Conservation (phyloP, 2,888 invertebrate genomes). For the Lasioglossum marginatum region DNA sequence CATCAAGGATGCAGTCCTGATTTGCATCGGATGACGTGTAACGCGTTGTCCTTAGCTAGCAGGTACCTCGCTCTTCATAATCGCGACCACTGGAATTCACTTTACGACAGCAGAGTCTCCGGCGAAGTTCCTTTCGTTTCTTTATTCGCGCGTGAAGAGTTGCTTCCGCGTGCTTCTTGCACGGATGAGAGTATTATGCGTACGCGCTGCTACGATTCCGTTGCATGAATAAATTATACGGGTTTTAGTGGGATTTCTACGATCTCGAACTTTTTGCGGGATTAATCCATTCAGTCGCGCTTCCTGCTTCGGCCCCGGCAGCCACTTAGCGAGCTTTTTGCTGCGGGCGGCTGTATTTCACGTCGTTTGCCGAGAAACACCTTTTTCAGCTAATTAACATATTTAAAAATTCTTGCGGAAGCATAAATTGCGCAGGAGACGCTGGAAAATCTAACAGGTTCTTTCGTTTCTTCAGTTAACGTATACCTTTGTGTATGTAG, state of each 20-base stretch:
- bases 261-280: neutral
- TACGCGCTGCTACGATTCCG: neutral
- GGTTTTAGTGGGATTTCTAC: neutral
- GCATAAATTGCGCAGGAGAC: neutral
- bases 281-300: neutral
- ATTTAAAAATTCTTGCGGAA: neutral
- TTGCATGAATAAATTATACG: neutral
- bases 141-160: slow-evolving; percentile 33
- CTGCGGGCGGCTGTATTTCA: neutral
- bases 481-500: neutral
- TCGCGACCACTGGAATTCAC: slow-evolving; percentile 43
- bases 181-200: neutral
- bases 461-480: neutral
- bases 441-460: neutral
- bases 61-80: slow-evolving; percentile 36
- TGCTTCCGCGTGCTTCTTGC: slow-evolving; percentile 42
- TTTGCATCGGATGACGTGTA: slow-evolving; percentile 52
- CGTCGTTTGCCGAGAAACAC: neutral
- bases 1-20: neutral
- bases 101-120: slow-evolving; percentile 28
- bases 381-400: neutral
- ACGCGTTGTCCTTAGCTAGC: slow-evolving; percentile 33
- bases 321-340: neutral
- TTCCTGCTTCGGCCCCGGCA: neutral
- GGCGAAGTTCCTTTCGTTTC: slow-evolving; percentile 8